Percentiles rank a stretch among this genome's conserved stretches.
phyloP scores from a whole-genome alignment of 2,888 invertebrate species.

The Steinernema scapterisci region DNA sequence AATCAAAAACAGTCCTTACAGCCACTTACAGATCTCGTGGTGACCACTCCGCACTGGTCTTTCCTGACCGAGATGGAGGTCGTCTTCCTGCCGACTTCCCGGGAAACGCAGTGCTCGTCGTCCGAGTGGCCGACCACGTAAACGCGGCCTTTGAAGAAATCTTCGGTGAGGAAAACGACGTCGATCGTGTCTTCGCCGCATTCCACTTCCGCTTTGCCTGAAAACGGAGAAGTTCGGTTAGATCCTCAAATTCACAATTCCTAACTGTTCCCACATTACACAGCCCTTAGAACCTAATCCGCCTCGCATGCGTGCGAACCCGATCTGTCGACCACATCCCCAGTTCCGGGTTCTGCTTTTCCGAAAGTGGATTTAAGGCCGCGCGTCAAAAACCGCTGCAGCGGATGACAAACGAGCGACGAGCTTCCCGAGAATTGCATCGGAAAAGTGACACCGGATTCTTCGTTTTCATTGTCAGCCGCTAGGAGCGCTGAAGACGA shows the following conservation, averaged over 20 bases:
- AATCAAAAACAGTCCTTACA: background rate
- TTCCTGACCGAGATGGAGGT: slow-evolving; percentile 61
- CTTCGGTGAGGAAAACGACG: slow-evolving; percentile 64
- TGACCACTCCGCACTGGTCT: slow-evolving; percentile 64
- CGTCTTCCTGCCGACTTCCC: slow-evolving; percentile 58
- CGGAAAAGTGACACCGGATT: slow-evolving; percentile 11
- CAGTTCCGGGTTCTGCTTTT: background rate
- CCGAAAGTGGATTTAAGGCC: background rate
- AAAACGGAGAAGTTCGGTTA: slow-evolving; percentile 13
- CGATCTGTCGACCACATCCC: background rate
- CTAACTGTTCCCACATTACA: no score
- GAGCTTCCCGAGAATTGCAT: background rate
- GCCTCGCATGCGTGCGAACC: no score
- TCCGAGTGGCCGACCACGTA: slow-evolving; percentile 66
- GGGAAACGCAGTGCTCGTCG: slow-evolving; percentile 59
- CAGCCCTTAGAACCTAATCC: no score
- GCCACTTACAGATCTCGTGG: slow-evolving; percentile 54
- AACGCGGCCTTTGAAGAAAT: slow-evolving; percentile 55
- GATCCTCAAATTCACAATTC: no score
- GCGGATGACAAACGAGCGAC: background rate
- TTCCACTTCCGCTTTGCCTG: slow-evolving; percentile 66
- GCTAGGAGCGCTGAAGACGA: background rate
- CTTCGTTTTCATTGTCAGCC: background rate
- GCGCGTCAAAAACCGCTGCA: no score
- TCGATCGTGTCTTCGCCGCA: slow-evolving; percentile 66